A percentile compares a stretch with the other conserved stretches of the same genome.
These are phyloP conservation scores for Coracias cyanogaster DNA, from an alignment of 2,797 vertebrate species.

Conservation along the genomic window DNA sequence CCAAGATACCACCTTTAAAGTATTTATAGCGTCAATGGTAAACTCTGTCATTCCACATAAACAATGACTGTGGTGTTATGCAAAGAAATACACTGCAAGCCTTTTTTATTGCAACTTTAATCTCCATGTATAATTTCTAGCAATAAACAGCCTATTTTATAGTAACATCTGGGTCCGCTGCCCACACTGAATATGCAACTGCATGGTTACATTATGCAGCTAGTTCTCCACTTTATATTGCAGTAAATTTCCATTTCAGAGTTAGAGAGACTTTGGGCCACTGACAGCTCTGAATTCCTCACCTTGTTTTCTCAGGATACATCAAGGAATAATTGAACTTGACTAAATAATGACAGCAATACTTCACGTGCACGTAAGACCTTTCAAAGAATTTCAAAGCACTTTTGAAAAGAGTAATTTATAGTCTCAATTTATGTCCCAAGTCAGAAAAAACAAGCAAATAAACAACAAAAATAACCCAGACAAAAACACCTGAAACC, in stretches of 20 bases:
- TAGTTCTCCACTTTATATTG: background rate
- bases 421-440: background rate
- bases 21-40: background rate
- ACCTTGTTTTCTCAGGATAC: background rate
- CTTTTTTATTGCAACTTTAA: constrained; percentile 48
- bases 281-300: background rate
- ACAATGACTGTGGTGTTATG: background rate
- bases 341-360: background rate
- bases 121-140: constrained; percentile 43
- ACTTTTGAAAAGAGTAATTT: background rate
- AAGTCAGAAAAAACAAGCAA: background rate
- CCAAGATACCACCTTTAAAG: background rate
- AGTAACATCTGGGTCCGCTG: constrained; percentile 17
- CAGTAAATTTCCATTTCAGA: constrained; percentile 21
- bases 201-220: background rate
- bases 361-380: background rate
- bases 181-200: background rate
- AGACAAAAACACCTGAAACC: too few relatives aligned
- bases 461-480: background rate
- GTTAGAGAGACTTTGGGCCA: background rate
- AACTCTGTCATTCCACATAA: background rate
- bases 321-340: constrained; percentile 5
- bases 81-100: constrained; percentile 10
- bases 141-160: constrained; percentile 55
- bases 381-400: background rate